Evolutionary conservation across 2,888 invertebrate species (phyloP), one percentile per base, ranked within the genome.

Genomic region (Chrysolina oricalcia): DNA sequence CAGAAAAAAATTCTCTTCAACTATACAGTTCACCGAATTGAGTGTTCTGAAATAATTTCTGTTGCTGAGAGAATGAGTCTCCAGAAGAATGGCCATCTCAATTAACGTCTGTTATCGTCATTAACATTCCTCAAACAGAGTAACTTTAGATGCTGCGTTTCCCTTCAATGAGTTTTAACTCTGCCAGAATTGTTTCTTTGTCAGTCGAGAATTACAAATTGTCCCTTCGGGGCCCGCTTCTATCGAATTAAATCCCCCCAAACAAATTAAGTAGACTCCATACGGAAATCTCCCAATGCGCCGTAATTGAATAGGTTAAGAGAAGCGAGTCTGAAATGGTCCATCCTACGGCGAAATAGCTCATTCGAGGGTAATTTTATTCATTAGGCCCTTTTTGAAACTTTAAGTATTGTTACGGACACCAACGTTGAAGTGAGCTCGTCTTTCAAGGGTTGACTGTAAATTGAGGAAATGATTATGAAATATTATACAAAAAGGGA

Each of bases 161-260:
- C 10, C 21, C 53, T 53, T 11, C 10, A 53, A 43, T 17, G 19
- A 11, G 53, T 53, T 13, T 11, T 53, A 53, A 53, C 53, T 53
- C 53, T 53, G 11, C 11, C 21, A 11, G 5, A 53, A 21, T 21
- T 11, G 19, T 53, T 19, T 23, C 11, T 10, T 19, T 53, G 23
- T 19, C 53, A 13, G 53, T 53, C 1, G 21, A 53, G 15, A 21
- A 17, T 19, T 21, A 4, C 13, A 0, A 21, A 53, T 21, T 13
- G 21, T 53, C 21, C 53, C 19, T 53, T 53, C 5, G 21, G 53
- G 21, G 21, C 53, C 21, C 13, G 53, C 21, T 11, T 23, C 15
- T 19, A 53, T 53, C 13, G 23, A 53, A 53, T 53, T 53, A 53
- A 53, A 9, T 53, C 21, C 53, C 19, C 23, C 21, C 53, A 53